Evolutionary conservation across 35 echinoderm and acorn worm species (phyloP).

Genomic region (Acanthaster planci): DNA sequence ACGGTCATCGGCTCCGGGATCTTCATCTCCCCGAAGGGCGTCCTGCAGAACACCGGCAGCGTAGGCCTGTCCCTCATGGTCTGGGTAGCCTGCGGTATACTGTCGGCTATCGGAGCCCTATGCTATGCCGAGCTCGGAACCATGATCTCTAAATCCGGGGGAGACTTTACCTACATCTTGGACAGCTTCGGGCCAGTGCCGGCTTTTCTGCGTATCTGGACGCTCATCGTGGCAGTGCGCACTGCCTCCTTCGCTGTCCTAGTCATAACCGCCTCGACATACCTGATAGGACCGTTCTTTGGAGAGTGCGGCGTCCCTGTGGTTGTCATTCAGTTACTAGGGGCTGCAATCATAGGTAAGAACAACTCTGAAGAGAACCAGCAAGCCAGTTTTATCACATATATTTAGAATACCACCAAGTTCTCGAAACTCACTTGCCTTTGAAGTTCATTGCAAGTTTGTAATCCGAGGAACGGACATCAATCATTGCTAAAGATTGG

Average conservation of each 20-base stretch:
- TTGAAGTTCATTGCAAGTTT: not conserved
- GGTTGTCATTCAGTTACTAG: conserved; percentile 19
- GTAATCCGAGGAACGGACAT: not conserved
- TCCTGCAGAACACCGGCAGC: conserved; percentile 57
- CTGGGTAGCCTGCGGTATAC: conserved; percentile 70
- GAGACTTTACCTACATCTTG: conserved; percentile 78
- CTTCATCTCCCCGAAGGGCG: conserved; percentile 91
- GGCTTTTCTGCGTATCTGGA: conserved; percentile 85
- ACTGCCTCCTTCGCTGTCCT: conserved; percentile 69
- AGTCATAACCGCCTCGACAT: conserved; percentile 73
- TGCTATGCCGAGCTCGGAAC: conserved; percentile 88
- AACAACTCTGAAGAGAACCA: too few relatives aligned
- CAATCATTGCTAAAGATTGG: not conserved
- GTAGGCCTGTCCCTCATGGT: conserved; percentile 78
- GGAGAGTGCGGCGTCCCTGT: not conserved
- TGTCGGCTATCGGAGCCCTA: conserved; percentile 74
- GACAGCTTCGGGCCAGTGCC: conserved; percentile 62
- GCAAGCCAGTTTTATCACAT: not conserved
- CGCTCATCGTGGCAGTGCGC: conserved; percentile 52
- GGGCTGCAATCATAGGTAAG: conserved; percentile 24
- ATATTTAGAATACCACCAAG: not conserved
- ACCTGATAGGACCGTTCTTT: conserved; percentile 50
- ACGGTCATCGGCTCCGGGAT: conserved; percentile 84
- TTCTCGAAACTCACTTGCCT: not conserved
- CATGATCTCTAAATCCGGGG: conserved; percentile 76